phyloP scores from a whole-genome alignment of 2,888 invertebrate species.

The Xestia rhomboidea region DNA sequence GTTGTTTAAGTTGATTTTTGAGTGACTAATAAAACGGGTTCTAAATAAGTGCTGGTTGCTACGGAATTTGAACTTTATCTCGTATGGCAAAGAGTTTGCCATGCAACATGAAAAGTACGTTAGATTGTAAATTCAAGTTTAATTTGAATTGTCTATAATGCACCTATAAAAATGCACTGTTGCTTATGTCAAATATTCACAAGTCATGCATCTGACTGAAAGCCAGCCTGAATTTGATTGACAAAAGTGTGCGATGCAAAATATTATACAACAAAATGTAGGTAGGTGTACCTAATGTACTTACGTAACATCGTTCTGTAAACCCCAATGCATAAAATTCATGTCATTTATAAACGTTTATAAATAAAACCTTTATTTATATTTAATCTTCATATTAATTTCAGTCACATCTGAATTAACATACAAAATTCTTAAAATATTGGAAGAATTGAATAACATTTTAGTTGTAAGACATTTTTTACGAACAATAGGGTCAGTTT shows the following conservation, averaged over 20 bases:
- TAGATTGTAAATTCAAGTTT: slow-evolving; percentile 14
- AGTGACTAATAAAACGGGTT: background rate
- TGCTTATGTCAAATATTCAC: background rate
- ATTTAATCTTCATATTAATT: slow-evolving; percentile 10
- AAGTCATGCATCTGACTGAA: background rate
- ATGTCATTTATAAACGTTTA: slow-evolving; percentile 4
- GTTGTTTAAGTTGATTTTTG: background rate
- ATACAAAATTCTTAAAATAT: slow-evolving; percentile 27
- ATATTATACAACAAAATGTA: slow-evolving; percentile 1
- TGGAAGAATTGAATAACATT: slow-evolving; percentile 17
- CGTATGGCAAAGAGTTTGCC: background rate
- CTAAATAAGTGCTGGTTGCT: background rate
- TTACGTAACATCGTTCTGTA: background rate
- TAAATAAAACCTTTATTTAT: slow-evolving; percentile 14
- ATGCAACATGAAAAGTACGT: background rate
- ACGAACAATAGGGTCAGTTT: slow-evolving; percentile 4
- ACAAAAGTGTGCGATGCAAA: slow-evolving; percentile 7
- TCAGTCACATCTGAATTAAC: slow-evolving; percentile 25
- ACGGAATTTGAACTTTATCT: background rate
- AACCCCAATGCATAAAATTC: slow-evolving; percentile 10
- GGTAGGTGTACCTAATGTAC: background rate
- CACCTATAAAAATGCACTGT: slow-evolving; percentile 1
- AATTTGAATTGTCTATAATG: background rate
- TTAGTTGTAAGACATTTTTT: slow-evolving; percentile 5
- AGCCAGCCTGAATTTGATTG: background rate